These are phyloP conservation scores for Gymnopithys bicolor DNA, from an alignment of 2,797 vertebrate genomes.

Conservation along the genomic window DNA sequence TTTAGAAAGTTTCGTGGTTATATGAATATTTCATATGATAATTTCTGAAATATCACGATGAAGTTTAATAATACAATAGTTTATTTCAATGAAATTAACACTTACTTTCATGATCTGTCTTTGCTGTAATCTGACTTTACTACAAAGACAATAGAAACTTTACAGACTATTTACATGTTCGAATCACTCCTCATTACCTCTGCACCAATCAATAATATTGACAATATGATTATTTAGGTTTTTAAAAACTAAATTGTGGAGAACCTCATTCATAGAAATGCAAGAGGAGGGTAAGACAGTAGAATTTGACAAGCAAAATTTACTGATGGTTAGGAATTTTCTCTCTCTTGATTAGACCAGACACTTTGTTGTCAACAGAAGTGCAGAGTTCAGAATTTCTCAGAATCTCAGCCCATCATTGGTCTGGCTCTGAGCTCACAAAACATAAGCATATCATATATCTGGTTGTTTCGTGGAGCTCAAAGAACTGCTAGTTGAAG, in stretches of 20 bases:
- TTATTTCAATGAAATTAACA: background rate
- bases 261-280: background rate
- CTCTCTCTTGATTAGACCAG: background rate
- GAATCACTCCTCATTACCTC: background rate
- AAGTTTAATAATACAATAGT: background rate
- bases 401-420: background rate
- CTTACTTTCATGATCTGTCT: background rate
- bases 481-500: background rate
- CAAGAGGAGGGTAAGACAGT: rapidly evolving
- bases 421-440: background rate
- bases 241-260: background rate
- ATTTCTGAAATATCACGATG: background rate
- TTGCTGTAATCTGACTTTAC: background rate
- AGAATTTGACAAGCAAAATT: background rate
- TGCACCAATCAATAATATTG: background rate
- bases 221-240: background rate
- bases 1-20: background rate
- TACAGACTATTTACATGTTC: background rate
- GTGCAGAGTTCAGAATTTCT: background rate
- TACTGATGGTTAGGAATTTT: background rate
- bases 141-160: background rate
- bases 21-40: background rate
- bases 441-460: background rate
- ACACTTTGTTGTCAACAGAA: background rate
- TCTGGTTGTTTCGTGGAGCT: background rate